These are phyloP conservation scores for Barnardius zonarius DNA, from an alignment of 2,113 vertebrate genomes.

Conservation along the genomic window DNA sequence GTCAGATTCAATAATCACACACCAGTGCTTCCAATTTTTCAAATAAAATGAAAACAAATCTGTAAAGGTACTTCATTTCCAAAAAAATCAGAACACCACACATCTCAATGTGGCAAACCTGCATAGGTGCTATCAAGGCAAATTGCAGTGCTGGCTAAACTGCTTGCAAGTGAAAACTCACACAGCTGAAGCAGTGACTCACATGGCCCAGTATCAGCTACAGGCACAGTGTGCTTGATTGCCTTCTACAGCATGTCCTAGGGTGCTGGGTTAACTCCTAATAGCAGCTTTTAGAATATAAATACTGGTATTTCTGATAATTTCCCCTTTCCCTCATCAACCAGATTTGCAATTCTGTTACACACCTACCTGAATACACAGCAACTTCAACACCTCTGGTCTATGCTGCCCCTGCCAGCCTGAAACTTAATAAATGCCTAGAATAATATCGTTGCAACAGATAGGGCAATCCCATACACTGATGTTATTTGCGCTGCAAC, in stretches of 20 bases:
- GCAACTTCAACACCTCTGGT: neutral
- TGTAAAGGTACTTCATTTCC: neutral
- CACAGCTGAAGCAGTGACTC: neutral
- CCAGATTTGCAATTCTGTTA: neutral
- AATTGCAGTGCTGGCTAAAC: neutral
- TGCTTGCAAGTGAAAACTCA: neutral
- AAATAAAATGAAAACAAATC: neutral
- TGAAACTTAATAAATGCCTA: neutral
- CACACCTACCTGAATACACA: neutral
- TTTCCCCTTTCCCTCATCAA: neutral
- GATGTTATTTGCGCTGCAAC: neutral
- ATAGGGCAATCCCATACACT: neutral
- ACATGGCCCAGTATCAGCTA: neutral
- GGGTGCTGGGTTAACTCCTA: neutral
- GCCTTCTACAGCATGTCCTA: neutral
- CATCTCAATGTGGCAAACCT: neutral
- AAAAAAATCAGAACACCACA: neutral
- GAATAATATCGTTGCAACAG: neutral
- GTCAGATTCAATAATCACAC: neutral
- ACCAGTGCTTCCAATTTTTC: neutral
- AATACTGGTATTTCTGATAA: neutral
- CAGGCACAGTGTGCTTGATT: fast-evolving
- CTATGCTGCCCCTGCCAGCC: neutral
- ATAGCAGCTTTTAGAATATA: neutral
- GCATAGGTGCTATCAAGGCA: neutral